Evolutionary conservation across 2,888 invertebrate genomes (phyloP), one percentile per base, ranked within the genome.

Genomic region (Rhingia rostrata): DNA sequence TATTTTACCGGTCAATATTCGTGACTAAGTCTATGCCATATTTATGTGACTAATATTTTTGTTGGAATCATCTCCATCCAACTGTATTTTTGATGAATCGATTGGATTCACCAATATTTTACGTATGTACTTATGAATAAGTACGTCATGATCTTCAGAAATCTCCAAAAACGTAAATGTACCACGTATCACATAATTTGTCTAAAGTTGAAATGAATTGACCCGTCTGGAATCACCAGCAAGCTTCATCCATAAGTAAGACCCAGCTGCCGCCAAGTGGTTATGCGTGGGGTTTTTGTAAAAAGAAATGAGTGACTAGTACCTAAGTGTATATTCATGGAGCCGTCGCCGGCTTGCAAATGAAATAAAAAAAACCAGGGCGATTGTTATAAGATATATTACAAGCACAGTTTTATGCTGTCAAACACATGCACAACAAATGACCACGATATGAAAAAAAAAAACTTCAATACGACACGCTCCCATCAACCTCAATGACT

Each of bases 241-340:
- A 49, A 74, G 56, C 56, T 56, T 47, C 33, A 39, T 67, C 58
- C 47, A 66, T 82, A 82, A 82, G 81, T 82, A 49, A 82, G 60
- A 63, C 66, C 35, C 37, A 60, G 60, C 64, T 82, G 70, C 37
- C 64, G 77, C 81, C 77, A 82, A 82, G 81, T 72, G 58, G 33
- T 32, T 47, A 39, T 66, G 81, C 81, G 81, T 82, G 81, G 81
- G 81, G 35, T 64, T 54, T 58, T 61, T 53, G 54, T 64, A 58
- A 64, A 72, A 66, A 32, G n/a, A 54, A 58, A 39, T 58, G 41
- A 69, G 54, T 61, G 30, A 49, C 30, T 32, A 49, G 75, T 43
- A 60, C 53, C 43, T 6, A 22, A 47, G 14, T 37, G 22, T 7
- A 39, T 10, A n/a, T 47, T 39, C 47, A 47, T 41, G 32, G 45